Evolutionary conservation across 2,888 invertebrate genomes (phyloP).

Genomic region (Plutella xylostella): DNA sequence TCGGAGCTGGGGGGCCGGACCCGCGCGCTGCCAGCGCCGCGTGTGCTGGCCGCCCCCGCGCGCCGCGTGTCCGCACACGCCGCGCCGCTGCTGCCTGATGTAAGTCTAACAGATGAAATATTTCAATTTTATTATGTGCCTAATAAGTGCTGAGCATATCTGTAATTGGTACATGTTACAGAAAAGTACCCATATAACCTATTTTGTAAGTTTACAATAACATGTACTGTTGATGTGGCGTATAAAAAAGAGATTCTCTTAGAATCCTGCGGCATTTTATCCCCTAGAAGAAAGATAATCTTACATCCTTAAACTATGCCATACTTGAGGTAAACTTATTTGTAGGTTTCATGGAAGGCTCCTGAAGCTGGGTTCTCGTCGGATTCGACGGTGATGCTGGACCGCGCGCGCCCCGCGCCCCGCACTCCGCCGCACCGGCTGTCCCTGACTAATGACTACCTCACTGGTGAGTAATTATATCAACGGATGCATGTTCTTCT

Average conservation of each 20-base stretch:
- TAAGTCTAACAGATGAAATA: slow-evolving; percentile 24
- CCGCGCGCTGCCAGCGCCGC: slow-evolving; percentile 38
- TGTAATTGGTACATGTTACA: too few species aligned
- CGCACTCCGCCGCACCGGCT: slow-evolving; percentile 54
- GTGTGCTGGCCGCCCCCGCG: slow-evolving; percentile 40
- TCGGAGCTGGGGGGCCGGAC: slow-evolving; percentile 77
- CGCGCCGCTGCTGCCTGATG: slow-evolving; percentile 50
- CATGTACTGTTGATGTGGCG: too few species aligned
- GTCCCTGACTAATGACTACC: slow-evolving; percentile 64
- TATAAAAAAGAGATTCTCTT: too few species aligned
- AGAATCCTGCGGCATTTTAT: too few species aligned
- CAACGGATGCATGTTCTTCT: too few species aligned
- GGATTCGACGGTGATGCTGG: slow-evolving; percentile 49
- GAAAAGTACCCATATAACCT: too few species aligned
- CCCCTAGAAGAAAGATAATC: too few species aligned
- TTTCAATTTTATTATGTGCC: background rate
- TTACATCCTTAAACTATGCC: too few species aligned
- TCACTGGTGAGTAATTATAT: slow-evolving; percentile 58
- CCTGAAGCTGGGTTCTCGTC: slow-evolving; percentile 55
- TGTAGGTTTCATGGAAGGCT: slow-evolving; percentile 61
- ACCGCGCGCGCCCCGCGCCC: slow-evolving; percentile 41
- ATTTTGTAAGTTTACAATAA: too few species aligned
- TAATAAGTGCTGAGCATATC: too few species aligned
- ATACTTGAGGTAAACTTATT: too few species aligned
- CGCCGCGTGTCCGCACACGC: slow-evolving; percentile 54